These are phyloP conservation scores for Agrypnus murinus DNA, from an alignment of 2,888 invertebrate species.

Conservation along the genomic window DNA sequence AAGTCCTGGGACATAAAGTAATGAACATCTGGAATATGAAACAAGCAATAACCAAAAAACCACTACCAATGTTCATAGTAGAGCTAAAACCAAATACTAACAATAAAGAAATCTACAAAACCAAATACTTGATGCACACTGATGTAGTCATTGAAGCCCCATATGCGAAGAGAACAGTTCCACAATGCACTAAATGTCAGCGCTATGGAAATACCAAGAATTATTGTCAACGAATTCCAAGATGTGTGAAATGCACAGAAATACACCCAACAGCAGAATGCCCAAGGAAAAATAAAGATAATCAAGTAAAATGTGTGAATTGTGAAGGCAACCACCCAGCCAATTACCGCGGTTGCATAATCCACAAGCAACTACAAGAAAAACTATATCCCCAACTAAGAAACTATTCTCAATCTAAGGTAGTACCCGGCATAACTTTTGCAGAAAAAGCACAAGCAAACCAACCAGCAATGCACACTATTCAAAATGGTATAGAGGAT, in stretches of 20 bases:
- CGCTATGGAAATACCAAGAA: slow-evolving; percentile 1
- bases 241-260: slow-evolving; percentile 4
- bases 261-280: neutral
- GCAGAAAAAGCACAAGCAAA: too few relatives aligned
- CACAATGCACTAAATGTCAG: neutral
- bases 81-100: too few relatives aligned
- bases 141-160: neutral
- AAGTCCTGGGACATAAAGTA: neutral
- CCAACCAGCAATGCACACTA: too few relatives aligned
- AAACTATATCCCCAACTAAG: too few relatives aligned
- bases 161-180: neutral
- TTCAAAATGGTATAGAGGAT: neutral
- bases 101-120: too few relatives aligned
- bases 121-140: neutral
- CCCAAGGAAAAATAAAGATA: neutral
- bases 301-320: neutral
- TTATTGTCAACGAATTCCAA: neutral
- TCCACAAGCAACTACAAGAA: too few relatives aligned
- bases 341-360: slow-evolving; percentile 4
- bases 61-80: neutral
- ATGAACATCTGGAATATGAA: neutral
- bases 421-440: too few relatives aligned
- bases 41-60: neutral
- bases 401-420: too few relatives aligned
- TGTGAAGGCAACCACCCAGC: too few relatives aligned